These are phyloP conservation scores for Eurytoma californica DNA, from an alignment of 2,888 invertebrate species.

Conservation along the genomic window DNA sequence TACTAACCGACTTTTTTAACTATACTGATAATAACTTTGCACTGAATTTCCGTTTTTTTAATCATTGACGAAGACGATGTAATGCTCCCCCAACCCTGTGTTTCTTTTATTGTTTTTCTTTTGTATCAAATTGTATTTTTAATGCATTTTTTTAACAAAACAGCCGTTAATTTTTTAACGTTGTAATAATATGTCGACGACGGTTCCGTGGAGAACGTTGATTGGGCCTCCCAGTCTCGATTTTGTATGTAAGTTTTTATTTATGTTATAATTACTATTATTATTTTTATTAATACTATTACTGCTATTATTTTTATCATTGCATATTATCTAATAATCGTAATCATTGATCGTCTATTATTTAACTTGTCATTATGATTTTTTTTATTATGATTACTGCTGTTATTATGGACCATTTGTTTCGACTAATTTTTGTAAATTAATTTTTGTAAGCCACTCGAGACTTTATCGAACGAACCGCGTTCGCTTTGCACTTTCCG, in stretches of 20 bases:
- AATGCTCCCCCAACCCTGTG: constrained; percentile 35
- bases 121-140: constrained; percentile 44
- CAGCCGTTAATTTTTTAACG: constrained; percentile 49
- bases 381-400: constrained; percentile 40
- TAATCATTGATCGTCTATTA: constrained; percentile 41
- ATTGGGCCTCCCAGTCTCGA: constrained; percentile 54
- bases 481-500: constrained; percentile 50
- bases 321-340: constrained; percentile 46
- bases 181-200: constrained; percentile 46
- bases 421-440: constrained; percentile 23
- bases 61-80: constrained; percentile 31
- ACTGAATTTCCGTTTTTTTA: constrained; percentile 33
- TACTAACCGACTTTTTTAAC: constrained; percentile 40
- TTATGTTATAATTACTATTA: constrained; percentile 49
- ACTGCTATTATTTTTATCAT: constrained; percentile 47
- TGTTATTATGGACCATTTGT: constrained; percentile 37
- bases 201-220: constrained; percentile 56
- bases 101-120: constrained; percentile 45
- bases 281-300: constrained; percentile 34
- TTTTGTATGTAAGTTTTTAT: constrained; percentile 57
- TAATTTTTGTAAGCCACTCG: constrained; percentile 50
- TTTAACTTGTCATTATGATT: constrained; percentile 43
- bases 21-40: constrained; percentile 29
- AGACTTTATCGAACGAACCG: constrained; percentile 44
- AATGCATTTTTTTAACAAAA: constrained; percentile 46